A percentile compares a stretch with the other conserved stretches of the same genome.
These are phyloP conservation scores for Xanthia icteritia DNA, from an alignment of 2,888 invertebrate genomes.

Conservation along the genomic window DNA sequence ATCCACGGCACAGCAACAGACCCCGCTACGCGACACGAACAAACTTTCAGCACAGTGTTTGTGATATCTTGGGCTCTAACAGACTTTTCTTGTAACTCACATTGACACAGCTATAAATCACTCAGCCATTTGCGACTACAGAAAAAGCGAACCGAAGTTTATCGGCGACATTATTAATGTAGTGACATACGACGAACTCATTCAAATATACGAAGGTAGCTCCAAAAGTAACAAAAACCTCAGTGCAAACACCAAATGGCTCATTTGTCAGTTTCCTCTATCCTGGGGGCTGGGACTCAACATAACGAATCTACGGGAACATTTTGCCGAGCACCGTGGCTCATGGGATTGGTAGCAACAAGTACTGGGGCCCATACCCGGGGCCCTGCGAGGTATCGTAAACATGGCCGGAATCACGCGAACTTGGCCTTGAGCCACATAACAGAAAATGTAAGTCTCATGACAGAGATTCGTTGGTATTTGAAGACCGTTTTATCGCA, in stretches of 20 bases:
- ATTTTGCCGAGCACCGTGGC: background rate
- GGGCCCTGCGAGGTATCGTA: slow-evolving; percentile 8
- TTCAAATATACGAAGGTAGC: slow-evolving; percentile 15
- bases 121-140: slow-evolving; percentile 14
- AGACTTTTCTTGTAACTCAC: slow-evolving; percentile 44
- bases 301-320: slow-evolving; percentile 22
- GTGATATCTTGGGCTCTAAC: slow-evolving; percentile 27
- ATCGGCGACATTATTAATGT: slow-evolving; percentile 31
- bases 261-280: slow-evolving; percentile 11
- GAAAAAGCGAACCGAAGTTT: slow-evolving; percentile 26
- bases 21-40: background rate
- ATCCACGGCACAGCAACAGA: slow-evolving; percentile 21
- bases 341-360: slow-evolving; percentile 32
- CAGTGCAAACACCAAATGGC: slow-evolving; percentile 4
- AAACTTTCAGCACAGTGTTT: slow-evolving; percentile 9
- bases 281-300: background rate
- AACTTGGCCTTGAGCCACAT: slow-evolving; percentile 27
- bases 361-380: background rate
- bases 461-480: too few relatives aligned
- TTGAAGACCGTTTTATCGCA: too few relatives aligned
- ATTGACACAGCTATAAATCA: slow-evolving; percentile 48
- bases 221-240: slow-evolving; percentile 14
- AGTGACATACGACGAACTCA: background rate
- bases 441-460: slow-evolving; percentile 2
- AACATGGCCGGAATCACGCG: background rate